Evolutionary conservation across 2,888 invertebrate species (phyloP), one percentile per base, ranked within the genome.

Genomic region (Euplagia quadripunctaria): DNA sequence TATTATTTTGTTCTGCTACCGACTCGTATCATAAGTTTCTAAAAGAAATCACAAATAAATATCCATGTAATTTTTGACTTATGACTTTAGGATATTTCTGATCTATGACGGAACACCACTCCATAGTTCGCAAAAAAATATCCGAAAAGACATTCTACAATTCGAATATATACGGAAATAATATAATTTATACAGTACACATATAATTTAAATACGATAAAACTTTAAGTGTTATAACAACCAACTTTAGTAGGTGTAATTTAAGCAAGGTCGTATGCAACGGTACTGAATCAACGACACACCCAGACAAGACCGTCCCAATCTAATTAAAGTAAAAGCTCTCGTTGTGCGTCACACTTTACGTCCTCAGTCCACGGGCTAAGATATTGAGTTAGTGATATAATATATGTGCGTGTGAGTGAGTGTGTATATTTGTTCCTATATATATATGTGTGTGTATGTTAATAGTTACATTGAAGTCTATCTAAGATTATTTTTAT

Each of bases 281-380:
- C 42, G 11, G 63, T 51, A n/a, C 64, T 75, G 67, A 66, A 75
- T 75, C 75, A 72, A 75, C 65, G 65, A 31, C 71, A 66, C 75
- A 61, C 74, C 82, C 85, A 69, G 41, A 82, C 69, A 61, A 55
- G 20, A 82, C 86, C 70, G 74, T 71, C 68, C 71, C 84, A 73
- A 86, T 87, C 81, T 85, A 87, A 89, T 89, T 89, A 89, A 79
- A 82, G 81, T 87, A 85, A 89, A 85, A 89, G 86, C 86, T 79
- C 79, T 55, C 70, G 65, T 81, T 86, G 87, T 88, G 84, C 74
- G 81, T 78, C 82, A 70, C 77, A 76, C 86, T 82, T 89, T 85
- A 86, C 77, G 75, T 73, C 11, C 70, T 63, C 42, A 66, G 73
- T 73, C 61, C 65, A 52, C 42, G 52, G 43, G 42, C 67, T 73